Evolutionary conservation across 37 sponge, comb jelly and placozoan genomes (phyloP).

Genomic region (Beroe ovata): DNA sequence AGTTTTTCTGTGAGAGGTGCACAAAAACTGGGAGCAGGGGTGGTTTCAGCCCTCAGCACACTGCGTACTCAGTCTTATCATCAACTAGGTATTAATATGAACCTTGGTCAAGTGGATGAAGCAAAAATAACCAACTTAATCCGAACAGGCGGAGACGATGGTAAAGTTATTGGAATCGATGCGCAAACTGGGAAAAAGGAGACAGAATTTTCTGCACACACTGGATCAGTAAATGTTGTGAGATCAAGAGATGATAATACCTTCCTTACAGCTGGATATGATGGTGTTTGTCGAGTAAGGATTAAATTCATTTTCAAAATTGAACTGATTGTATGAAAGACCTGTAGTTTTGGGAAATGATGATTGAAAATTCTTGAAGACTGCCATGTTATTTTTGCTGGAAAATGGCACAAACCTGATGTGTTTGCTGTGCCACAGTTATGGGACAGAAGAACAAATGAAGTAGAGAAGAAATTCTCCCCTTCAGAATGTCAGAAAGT

Average conservation of each 20-base stretch:
- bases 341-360: too few relatives aligned
- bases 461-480: constrained; percentile 13
- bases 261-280: constrained; percentile 48
- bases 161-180: constrained; percentile 26
- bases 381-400: too few relatives aligned
- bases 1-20: too few relatives aligned
- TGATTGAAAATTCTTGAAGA: too few relatives aligned
- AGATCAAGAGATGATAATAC: constrained; percentile 26
- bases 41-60: too few relatives aligned
- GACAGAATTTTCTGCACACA: constrained; percentile 2
- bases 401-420: too few relatives aligned
- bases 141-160: constrained; percentile 22
- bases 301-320: background rate
- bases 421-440: background rate
- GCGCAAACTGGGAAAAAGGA: background rate
- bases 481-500: background rate
- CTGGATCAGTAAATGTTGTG: constrained; percentile 65
- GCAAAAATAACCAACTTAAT: background rate
- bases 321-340: background rate
- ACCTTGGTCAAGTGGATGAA: too few relatives aligned
- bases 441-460: constrained; percentile 14
- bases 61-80: too few relatives aligned
- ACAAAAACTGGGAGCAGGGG: too few relatives aligned
- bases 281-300: constrained; percentile 35
- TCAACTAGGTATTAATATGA: too few relatives aligned